Percentiles rank a stretch among this genome's conserved stretches.
These are phyloP conservation scores for Petrocephalus schoutedeni DNA, from an alignment of 2,797 vertebrate genomes.

Conservation along the genomic window DNA sequence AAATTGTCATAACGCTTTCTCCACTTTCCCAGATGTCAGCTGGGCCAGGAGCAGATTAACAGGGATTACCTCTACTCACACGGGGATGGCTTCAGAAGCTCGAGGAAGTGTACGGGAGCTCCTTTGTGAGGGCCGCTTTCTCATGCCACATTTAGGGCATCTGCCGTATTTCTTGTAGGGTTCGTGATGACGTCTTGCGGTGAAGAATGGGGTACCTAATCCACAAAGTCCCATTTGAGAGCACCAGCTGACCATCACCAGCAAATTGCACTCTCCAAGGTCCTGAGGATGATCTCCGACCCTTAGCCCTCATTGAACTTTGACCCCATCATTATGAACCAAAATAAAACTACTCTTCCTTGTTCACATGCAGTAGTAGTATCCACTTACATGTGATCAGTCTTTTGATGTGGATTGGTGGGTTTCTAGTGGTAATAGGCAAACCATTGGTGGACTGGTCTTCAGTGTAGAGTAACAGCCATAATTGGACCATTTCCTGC, in stretches of 20 bases:
- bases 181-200: constrained; percentile 13
- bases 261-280: background rate
- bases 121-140: background rate
- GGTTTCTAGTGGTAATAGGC: background rate
- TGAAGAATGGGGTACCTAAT: constrained; percentile 15
- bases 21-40: background rate
- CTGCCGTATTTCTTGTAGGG: background rate
- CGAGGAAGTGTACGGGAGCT: background rate
- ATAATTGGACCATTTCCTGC: background rate
- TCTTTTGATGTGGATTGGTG: background rate
- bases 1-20: background rate
- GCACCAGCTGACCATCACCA: background rate
- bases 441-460: background rate
- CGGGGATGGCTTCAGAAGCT: background rate
- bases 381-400: background rate
- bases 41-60: background rate
- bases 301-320: background rate
- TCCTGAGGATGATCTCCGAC: background rate
- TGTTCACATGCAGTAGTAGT: background rate
- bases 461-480: background rate
- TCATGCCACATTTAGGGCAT: background rate
- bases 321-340: background rate
- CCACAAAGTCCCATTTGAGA: background rate
- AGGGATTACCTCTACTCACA: background rate
- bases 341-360: background rate